Conservation (phyloP, 1,140 invertebrate species). For the Achatina immaculata region DNA sequence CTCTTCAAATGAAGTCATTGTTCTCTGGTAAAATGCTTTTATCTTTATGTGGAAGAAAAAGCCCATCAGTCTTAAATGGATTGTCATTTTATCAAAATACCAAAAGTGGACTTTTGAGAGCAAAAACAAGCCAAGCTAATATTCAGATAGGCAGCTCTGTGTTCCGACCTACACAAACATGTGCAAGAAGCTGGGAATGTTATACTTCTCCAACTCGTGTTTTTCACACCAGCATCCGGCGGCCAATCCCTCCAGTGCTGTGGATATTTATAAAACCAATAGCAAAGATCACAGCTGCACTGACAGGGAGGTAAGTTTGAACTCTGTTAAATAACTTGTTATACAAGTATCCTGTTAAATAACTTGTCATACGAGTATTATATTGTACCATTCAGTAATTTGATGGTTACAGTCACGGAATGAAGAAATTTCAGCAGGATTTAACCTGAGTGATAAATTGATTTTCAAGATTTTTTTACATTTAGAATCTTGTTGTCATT, state of each 20-base stretch:
- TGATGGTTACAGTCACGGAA: no score
- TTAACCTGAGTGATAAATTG: no score
- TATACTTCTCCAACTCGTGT: background rate
- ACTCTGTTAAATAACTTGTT: background rate
- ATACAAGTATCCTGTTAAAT: background rate
- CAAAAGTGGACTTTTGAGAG: background rate
- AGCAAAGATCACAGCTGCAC: slow-evolving; percentile 50
- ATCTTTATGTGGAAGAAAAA: background rate
- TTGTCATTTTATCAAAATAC: background rate
- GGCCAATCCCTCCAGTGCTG: slow-evolving; percentile 51
- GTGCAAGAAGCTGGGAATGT: background rate
- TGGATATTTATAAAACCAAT: slow-evolving; percentile 55
- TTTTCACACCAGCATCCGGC: slow-evolving; percentile 47
- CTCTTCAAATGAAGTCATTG: background rate
- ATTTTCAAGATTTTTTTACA: no score
- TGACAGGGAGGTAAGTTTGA: slow-evolving; percentile 52
- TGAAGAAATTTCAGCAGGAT: no score
- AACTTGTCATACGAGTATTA: no score
- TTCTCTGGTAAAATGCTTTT: background rate
- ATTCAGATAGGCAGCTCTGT: background rate
- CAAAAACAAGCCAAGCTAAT: background rate
- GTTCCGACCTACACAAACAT: background rate
- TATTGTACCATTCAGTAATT: no score
- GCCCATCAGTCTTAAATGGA: background rate
- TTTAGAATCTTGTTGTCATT: no score